Evolutionary conservation across 92 coral and sea anemone genomes (phyloP), one percentile per base, ranked within the genome.

Genomic region (Actinernus sp.): DNA sequence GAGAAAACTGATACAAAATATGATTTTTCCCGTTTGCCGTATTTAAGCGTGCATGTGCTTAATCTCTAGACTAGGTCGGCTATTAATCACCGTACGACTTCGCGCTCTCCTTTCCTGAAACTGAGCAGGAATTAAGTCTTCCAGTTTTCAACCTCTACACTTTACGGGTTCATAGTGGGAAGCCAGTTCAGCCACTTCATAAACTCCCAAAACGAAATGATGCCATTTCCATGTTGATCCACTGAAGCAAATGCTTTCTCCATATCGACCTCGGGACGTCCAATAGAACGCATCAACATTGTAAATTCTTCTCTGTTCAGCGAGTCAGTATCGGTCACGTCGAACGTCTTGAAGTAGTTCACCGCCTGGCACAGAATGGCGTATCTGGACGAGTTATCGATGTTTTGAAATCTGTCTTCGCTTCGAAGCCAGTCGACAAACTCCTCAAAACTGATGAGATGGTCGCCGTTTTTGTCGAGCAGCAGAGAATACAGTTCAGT

Each of bases 121-220:
- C n/a, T n/a, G n/a, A n/a, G n/a, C n/a, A n/a, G n/a, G n/a, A n/a
- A n/a, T n/a, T n/a, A n/a, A n/a, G n/a, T n/a, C n/a, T n/a, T n/a
- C n/a, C n/a, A n/a, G n/a, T n/a, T n/a, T n/a, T n/a, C n/a, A n/a
- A n/a, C n/a, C n/a, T n/a, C n/a, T n/a, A n/a, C n/a, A n/a, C n/a
- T n/a, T n/a, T n/a, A n/a, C n/a, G n/a, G n/a, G n/a, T n/a, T n/a
- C n/a, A n/a, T n/a, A n/a, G n/a, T n/a, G n/a, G 92, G 84, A 13
- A 86, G 25, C 92, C 92, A 87, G 37, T 87, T 81, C 33, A 87
- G 48, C 93, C 93, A 86, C 21, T 68, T 61, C 75, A 76, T 31
- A 21, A 87, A 81, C 76, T 87, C 93, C 93, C 93, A 81, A 54
- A 87, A 87, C 0, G 93, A 81, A 3, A 87, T 61, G 3, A 31